These are phyloP conservation scores for Antrozous pallidus DNA, from an alignment of 2,797 vertebrate species.

Conservation along the genomic window DNA sequence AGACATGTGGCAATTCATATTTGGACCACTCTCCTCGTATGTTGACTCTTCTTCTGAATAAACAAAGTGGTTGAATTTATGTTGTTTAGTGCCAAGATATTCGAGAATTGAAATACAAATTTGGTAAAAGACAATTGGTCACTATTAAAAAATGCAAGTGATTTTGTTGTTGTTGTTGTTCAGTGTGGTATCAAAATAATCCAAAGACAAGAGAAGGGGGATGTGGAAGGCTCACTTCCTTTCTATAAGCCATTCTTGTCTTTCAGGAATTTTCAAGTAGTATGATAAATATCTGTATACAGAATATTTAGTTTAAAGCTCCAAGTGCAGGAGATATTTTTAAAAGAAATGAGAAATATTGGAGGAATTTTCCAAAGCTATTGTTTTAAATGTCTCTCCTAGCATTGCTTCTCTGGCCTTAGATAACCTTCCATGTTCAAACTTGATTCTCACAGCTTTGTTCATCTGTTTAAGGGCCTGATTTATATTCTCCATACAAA, in stretches of 20 bases:
- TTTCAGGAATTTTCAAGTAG: background rate
- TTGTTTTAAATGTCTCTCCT: background rate
- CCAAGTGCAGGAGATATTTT: background rate
- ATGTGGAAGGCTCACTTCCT: background rate
- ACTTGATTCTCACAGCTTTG: background rate
- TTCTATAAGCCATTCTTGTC: background rate
- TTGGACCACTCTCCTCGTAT: background rate
- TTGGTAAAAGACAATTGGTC: background rate
- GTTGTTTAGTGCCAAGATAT: background rate
- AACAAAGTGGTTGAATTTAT: background rate
- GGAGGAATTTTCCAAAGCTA: background rate
- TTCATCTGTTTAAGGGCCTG: background rate
- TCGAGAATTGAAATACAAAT: background rate
- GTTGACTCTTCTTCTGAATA: background rate
- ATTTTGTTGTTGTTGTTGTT: background rate
- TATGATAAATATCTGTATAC: no score
- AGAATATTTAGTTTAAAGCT: background rate
- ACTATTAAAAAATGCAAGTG: background rate
- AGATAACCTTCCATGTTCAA: background rate
- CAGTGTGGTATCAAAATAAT: background rate
- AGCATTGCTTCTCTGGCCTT: background rate
- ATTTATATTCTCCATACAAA: background rate
- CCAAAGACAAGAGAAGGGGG: background rate
- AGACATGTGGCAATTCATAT: background rate
- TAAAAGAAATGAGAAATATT: background rate